phyloP scores from a whole-genome alignment of 2,888 invertebrate genomes.

The Ypsolopha scabrella region DNA sequence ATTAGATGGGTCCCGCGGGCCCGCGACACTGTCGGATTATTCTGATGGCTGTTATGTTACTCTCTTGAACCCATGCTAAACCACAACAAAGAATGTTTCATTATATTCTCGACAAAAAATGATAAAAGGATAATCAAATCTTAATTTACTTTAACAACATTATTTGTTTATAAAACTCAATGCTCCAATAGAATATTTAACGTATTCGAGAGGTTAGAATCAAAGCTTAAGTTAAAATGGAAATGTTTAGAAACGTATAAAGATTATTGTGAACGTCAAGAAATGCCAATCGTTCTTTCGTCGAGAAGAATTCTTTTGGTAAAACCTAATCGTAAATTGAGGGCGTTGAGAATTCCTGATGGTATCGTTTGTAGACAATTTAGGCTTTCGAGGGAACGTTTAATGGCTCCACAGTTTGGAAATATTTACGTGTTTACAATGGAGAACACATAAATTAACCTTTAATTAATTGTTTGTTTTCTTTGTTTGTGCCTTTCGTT shows the following conservation, averaged over 20 bases:
- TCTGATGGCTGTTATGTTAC: constrained; percentile 14
- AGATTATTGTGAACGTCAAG: constrained; percentile 45
- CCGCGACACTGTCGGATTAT: constrained; percentile 32
- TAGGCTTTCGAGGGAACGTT: constrained; percentile 33
- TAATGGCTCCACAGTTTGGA: constrained; percentile 15
- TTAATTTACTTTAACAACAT: constrained; percentile 8
- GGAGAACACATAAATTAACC: background rate
- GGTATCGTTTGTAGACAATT: constrained; percentile 48
- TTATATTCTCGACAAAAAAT: too few relatives aligned
- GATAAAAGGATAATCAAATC: too few relatives aligned
- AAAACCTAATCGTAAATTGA: constrained; percentile 51
- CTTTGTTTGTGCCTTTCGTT: too few relatives aligned
- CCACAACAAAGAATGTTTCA: constrained; percentile 2
- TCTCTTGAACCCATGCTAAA: constrained; percentile 2
- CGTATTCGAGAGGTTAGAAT: constrained; percentile 27
- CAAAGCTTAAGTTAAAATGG: constrained; percentile 42
- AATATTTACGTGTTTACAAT: constrained; percentile 1
- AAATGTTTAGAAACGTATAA: constrained; percentile 54
- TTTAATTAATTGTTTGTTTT: background rate
- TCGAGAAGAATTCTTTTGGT: constrained; percentile 41
- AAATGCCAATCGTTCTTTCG: constrained; percentile 43
- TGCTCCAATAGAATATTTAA: constrained; percentile 34
- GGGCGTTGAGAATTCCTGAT: constrained; percentile 41
- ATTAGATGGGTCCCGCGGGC: constrained; percentile 26
- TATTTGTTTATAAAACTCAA: constrained; percentile 3